Evolutionary conservation across 2,888 invertebrate genomes (phyloP).

Genomic region (Pollenia labialis): DNA sequence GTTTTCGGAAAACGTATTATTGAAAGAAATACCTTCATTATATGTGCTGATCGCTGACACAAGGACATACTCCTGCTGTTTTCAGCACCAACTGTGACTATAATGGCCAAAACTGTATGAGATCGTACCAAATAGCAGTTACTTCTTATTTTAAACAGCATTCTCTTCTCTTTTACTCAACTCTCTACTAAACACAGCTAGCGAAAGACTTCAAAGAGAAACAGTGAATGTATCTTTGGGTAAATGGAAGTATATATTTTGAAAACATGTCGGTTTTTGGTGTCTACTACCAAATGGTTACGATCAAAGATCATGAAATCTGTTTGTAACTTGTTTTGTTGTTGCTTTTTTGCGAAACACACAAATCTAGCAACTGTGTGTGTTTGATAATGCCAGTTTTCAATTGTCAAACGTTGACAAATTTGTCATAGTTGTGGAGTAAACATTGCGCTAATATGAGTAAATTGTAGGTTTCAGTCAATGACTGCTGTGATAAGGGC

Average conservation of each 20-base stretch:
- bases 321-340: slow-evolving; percentile 23
- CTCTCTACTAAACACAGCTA: slow-evolving; percentile 1
- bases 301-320: slow-evolving; percentile 39
- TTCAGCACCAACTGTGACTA: slow-evolving; percentile 66
- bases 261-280: slow-evolving; percentile 74
- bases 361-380: slow-evolving; percentile 65
- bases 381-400: slow-evolving; percentile 39
- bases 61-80: slow-evolving; percentile 72
- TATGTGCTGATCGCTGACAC: slow-evolving; percentile 66
- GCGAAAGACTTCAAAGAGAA: slow-evolving; percentile 26
- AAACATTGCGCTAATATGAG: neutral
- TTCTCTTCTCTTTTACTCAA: neutral
- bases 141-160: slow-evolving; percentile 46
- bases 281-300: slow-evolving; percentile 74
- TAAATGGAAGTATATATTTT: slow-evolving; percentile 56
- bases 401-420: slow-evolving; percentile 50
- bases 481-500: slow-evolving; percentile 62
- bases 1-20: neutral
- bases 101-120: slow-evolving; percentile 64
- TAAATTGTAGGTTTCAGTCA: neutral
- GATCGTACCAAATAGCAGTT: slow-evolving; percentile 50
- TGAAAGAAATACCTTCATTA: slow-evolving; percentile 49
- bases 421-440: slow-evolving; percentile 67
- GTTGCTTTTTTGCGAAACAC: slow-evolving; percentile 43
- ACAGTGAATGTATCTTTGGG: neutral